Percentiles rank a stretch among this genome's conserved stretches.
These are phyloP conservation scores for Ifrita kowaldi DNA, from an alignment of 2,113 vertebrate species.

Conservation along the genomic window DNA sequence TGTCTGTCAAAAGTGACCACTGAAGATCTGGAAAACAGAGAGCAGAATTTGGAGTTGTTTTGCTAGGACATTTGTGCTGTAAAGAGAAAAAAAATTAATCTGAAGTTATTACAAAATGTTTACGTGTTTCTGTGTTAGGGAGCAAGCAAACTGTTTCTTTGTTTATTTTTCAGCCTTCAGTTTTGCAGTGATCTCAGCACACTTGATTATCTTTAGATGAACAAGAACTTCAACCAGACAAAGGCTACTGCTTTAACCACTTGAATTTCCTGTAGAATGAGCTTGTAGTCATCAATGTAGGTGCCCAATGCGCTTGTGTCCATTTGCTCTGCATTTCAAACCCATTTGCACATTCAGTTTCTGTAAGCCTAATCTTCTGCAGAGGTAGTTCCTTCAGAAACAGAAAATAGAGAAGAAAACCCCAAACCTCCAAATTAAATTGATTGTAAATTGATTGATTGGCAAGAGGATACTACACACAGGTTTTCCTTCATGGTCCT, in stretches of 20 bases:
- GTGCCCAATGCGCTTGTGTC: accelerated
- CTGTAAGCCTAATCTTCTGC: neutral
- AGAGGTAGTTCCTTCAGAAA: neutral
- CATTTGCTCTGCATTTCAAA: neutral
- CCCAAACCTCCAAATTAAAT: neutral
- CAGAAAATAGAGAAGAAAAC: neutral
- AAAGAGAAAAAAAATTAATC: neutral
- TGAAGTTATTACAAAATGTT: neutral
- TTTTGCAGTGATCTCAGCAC: neutral
- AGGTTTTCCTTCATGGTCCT: neutral
- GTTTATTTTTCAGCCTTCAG: neutral
- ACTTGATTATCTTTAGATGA: neutral
- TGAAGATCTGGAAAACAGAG: neutral
- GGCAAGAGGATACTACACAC: neutral
- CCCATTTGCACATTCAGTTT: neutral
- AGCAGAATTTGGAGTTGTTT: neutral
- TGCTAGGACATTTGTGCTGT: neutral
- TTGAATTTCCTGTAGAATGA: neutral
- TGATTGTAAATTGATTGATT: neutral
- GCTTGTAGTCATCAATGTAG: neutral
- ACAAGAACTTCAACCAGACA: neutral
- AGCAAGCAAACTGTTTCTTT: neutral
- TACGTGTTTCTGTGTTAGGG: neutral
- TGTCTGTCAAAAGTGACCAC: neutral
- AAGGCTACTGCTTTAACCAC: neutral